Evolutionary conservation across 2,888 invertebrate genomes (phyloP), one percentile per base, ranked within the genome.

Genomic region (Pegoplata infirma): DNA sequence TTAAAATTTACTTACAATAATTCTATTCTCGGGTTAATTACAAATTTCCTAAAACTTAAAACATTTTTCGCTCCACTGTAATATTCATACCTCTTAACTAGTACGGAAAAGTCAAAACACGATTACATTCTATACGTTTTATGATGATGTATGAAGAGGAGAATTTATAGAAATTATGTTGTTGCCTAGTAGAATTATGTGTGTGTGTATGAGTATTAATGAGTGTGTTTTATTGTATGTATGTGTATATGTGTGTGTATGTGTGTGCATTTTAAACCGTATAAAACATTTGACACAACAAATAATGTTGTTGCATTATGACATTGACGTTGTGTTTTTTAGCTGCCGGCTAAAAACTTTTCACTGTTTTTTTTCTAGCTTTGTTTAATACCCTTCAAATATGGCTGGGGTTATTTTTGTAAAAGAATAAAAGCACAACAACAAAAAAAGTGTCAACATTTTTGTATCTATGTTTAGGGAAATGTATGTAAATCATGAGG

Each of bases 301-400:
- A 66, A 66, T 46, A 61, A 56, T 68, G 66, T 61, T 55, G 44
- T 66, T 56, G 44, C 23, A 56, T 49, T 66, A 49, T 75, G 75
- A 71, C 78, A 79, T 79, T 74, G 78, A 46, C 69, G 53, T 59
- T 55, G 36, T 40, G n/a, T 40, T 74, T 51, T 74, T 49, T n/a
- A n/a, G 75, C 78, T 55, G 7, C 47, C 55, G 78, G 78, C 79
- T 28, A 79, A 74, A 69, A 58, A 40, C 5, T 53, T 75, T 61
- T 47, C 17, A 3, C n/a, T n/a, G n/a, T n/a, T n/a, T 49, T 47
- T 67, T 56, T 32, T 17, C n/a, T 7, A 56, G 4, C 5, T 5
- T 28, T 47, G 4, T 44, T 49, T 36, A 10, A 36, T 68, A 66
- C 47, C 53, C 74, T 69, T 74, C 74, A 74, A 66, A 59, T 46